Conservation (phyloP, 2,113 vertebrate genomes). For the zebrafish (Danio rerio) region GRCz12tu NC_133191.1:13318001-13318500, state of each 20-base stretch:
- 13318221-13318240: background rate
- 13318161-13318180: constrained; percentile 72
- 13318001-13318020: constrained; percentile 30
- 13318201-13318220: constrained; percentile 16
- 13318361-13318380: constrained; percentile 12
- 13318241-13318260: background rate
- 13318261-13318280: background rate
- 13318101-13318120: constrained; percentile 32
- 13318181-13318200: constrained; percentile 65
- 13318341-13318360: constrained; percentile 40
- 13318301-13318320: constrained; percentile 22
- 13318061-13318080: constrained; percentile 36
- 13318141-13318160: constrained; percentile 69
- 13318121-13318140: constrained; percentile 73
- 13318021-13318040: constrained; percentile 22
- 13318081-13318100: constrained; percentile 37
- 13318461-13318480: constrained; percentile 53
- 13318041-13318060: constrained; percentile 28
- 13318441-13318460: constrained; percentile 38
- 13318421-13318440: background rate
- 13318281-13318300: constrained; percentile 6
- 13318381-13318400: background rate
- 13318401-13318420: background rate
- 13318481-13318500: constrained; percentile 38
- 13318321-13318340: constrained; percentile 35